Conservation (phyloP, 2,888 invertebrate genomes). For the Magallana nippona region DNA sequence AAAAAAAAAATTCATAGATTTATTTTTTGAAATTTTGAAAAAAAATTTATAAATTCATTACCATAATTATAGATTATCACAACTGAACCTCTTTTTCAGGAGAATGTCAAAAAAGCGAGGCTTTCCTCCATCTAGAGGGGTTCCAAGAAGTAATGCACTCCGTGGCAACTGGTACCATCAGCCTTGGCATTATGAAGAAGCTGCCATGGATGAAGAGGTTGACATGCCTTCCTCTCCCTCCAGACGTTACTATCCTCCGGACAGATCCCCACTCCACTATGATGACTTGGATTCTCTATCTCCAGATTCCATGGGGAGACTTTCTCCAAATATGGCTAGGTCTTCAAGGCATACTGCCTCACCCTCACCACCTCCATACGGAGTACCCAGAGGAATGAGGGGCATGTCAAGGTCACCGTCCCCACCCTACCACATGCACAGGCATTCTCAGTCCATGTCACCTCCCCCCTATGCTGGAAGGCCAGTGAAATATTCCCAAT, state of each 20-base stretch:
- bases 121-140: conserved; percentile 1
- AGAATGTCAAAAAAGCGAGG: conserved; percentile 23
- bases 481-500: conserved; percentile 48
- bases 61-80: no score
- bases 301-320: conserved; percentile 27
- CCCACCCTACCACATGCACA: conserved; percentile 47
- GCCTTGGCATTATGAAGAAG: conserved; percentile 42
- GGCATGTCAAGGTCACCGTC: conserved; percentile 47
- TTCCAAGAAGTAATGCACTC: conserved; percentile 39
- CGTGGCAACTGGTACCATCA: conserved; percentile 40
- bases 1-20: no score
- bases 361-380: conserved; percentile 35
- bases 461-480: conserved; percentile 46
- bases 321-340: not conserved
- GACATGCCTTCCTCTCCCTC: conserved; percentile 36
- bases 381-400: conserved; percentile 22
- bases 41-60: no score
- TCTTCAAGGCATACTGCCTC: conserved; percentile 32
- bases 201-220: conserved; percentile 14
- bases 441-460: conserved; percentile 55
- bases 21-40: no score
- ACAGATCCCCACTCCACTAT: conserved; percentile 36
- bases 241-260: conserved; percentile 42
- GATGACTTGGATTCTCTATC: conserved; percentile 37
- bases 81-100: not conserved